phyloP scores from a whole-genome alignment of 2,797 vertebrate genomes.

The Oryzias dopingdopingensis region DNA sequence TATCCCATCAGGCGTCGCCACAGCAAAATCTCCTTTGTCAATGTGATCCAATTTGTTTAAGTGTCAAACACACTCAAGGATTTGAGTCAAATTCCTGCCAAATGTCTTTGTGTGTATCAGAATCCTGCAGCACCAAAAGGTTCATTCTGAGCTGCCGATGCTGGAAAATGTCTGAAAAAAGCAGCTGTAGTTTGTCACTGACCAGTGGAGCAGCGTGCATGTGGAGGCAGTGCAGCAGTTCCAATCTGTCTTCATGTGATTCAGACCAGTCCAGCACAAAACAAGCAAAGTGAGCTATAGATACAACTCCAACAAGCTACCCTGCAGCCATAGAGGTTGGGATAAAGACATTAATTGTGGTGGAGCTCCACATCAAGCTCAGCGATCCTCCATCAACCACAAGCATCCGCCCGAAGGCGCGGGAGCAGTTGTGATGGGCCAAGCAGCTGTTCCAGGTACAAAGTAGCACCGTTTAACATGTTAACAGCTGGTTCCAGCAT shows the following conservation, averaged over 20 bases:
- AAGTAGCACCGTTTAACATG: conserved; percentile 21
- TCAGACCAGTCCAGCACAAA: conserved; percentile 28
- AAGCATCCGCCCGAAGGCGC: conserved; percentile 33
- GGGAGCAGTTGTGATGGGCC: conserved; percentile 11
- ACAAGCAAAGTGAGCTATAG: conserved; percentile 43
- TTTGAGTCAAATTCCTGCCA: too few relatives aligned
- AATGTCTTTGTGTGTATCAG: too few relatives aligned
- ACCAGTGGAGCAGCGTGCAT: conserved; percentile 54
- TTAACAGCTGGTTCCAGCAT: conserved; percentile 44
- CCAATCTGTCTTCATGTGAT: conserved; percentile 41
- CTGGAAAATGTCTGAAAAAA: conserved; percentile 46
- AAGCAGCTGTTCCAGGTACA: conserved; percentile 41
- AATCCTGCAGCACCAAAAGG: neutral
- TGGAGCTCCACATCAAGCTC: conserved; percentile 39
- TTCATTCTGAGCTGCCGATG: conserved; percentile 54
- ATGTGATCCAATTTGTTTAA: too few relatives aligned
- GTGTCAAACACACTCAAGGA: too few relatives aligned
- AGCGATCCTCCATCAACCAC: conserved; percentile 49
- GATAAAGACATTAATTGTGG: conserved; percentile 47
- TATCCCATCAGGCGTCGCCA: too few relatives aligned
- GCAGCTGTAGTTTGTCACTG: conserved; percentile 14
- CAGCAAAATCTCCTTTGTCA: too few relatives aligned
- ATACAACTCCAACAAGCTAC: conserved; percentile 43
- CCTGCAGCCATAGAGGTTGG: conserved; percentile 32
- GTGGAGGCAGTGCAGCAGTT: conserved; percentile 50